phyloP scores from a whole-genome alignment of 2,888 invertebrate species.

The Augochlorella aurata region DNA sequence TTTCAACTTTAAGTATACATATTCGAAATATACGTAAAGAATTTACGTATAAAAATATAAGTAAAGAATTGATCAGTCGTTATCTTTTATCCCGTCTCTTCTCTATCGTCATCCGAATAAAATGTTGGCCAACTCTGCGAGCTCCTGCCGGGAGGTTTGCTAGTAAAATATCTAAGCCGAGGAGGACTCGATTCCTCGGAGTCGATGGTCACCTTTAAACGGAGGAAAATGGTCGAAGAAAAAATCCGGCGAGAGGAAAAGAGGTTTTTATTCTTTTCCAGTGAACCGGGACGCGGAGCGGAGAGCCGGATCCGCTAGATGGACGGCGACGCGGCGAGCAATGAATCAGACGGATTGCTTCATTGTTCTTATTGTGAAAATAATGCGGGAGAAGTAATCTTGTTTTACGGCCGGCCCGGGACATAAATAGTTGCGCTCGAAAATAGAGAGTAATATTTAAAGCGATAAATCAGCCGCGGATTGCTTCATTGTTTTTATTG shows the following conservation, averaged over 20 bases:
- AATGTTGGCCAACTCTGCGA: too few relatives aligned
- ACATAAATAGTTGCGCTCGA: conserved; percentile 37
- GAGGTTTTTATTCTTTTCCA: neutral
- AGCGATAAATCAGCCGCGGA: conserved; percentile 31
- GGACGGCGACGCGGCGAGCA: conserved; percentile 32
- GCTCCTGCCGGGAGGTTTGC: too few relatives aligned
- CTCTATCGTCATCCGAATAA: too few relatives aligned
- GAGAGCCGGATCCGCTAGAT: neutral
- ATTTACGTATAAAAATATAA: too few relatives aligned
- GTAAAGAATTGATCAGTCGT: too few relatives aligned
- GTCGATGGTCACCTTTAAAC: neutral
- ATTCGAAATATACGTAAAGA: too few relatives aligned
- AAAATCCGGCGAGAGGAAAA: neutral
- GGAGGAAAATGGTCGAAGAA: neutral
- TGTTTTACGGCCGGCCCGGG: conserved; percentile 13
- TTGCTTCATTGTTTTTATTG: conserved; percentile 38
- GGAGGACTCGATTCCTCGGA: too few relatives aligned
- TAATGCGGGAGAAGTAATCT: conserved; percentile 38
- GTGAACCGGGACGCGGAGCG: neutral
- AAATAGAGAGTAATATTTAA: conserved; percentile 51
- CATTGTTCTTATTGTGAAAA: conserved; percentile 40
- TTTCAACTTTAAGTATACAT: too few relatives aligned
- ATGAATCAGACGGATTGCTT: conserved; percentile 34
- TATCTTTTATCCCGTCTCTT: too few relatives aligned
- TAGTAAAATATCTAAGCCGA: too few relatives aligned